Evolutionary conservation across 1,140 invertebrate species (phyloP), one percentile per base, ranked within the genome.

Genomic region (Xylocopa sonorina): DNA sequence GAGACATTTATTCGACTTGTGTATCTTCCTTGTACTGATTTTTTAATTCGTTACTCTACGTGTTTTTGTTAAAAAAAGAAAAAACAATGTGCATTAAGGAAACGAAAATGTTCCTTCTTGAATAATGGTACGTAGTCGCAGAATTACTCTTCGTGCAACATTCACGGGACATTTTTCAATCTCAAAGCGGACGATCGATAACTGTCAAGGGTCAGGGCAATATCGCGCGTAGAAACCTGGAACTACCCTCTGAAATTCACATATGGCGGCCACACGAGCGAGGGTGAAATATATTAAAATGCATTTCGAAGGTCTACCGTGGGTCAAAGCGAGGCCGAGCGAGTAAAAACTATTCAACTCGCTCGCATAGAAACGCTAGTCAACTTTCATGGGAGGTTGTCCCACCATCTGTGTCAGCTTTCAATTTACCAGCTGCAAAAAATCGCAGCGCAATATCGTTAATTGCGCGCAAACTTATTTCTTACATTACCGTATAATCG

Each of bases 261-360:
- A 62, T 82, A 85, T 78, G 76, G 78, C 80, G 16, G n/a, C n/a
- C 32, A 12, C 57, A 32, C 69, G 50, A 60, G 29, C 27, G 60
- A 77, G 80, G 76, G 77, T 84, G 74, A 81, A 76, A 84, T 55
- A 75, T 57, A 83, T 88, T 87, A 87, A 86, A 88, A 87, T 80
- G 76, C 76, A 83, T 82, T n/a, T 75, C 64, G 29, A 48, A 58
- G 51, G 3, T 32, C 48, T 34, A 29, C 0, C 14, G 34, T 24
- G 75, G 63, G 3, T 1, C 29, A 48, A 41, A 34, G 38, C 38
- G 62, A 67, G 69, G 80, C 80, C 14, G 58, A 64, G 48, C 32
- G 43, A 29, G 50, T 67, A 46, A 63, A 68, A n/a, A 82, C 32
- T 79, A 82, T 86, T 75, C 80, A 72, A 78, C 76, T 73, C 75